Evolutionary conservation across 2,797 vertebrate species (phyloP), one percentile per base, ranked within the genome.

Genomic region (Cephalopachus bancanus): DNA sequence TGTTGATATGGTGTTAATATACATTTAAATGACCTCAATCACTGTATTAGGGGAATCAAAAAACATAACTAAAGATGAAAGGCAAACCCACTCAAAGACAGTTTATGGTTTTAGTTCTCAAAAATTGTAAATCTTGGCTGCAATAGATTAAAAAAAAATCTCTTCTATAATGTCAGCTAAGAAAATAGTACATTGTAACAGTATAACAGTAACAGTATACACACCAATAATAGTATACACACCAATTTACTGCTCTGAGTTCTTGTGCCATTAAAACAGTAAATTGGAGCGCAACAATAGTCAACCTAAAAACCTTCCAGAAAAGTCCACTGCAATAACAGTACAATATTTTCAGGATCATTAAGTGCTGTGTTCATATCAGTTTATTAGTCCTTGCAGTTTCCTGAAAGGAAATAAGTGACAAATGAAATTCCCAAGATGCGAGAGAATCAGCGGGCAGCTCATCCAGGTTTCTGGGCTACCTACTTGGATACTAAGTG

Each of bases 21-120:
- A 59, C 15, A 90, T 33, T 92, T 79, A 90, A 90, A 64, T 96
- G 81, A 93, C 72, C 67, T 22, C 1, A 95, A 83, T 83, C 57
- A n/a, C 49, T 93, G 24, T 44, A 67, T 69, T 89, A 93, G 83
- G 76, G 91, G 84, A 96, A 87, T 92, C 91, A 96, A 86, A 92
- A 97, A 97, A 83, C 72, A 71, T 57, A 96, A 80, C 87, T 60
- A 59, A 93, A 85, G 44, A 88, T 90, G 60, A 97, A 94, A 94
- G 67, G 33, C 62, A 96, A 83, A 83, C 20, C 75, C 20, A 91
- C 20, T 96, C 76, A 96, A 44, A 92, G 49, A 89, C 24, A 74
- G 12, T 90, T 95, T 84, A 94, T 93, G 55, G 49, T 84, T 95
- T 96, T 86, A 89, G 37, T 33, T 92, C 20, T 95, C 15, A 88